Evolutionary conservation across 2,113 vertebrate genomes (phyloP).

Genomic region (Diadophis punctatus): DNA sequence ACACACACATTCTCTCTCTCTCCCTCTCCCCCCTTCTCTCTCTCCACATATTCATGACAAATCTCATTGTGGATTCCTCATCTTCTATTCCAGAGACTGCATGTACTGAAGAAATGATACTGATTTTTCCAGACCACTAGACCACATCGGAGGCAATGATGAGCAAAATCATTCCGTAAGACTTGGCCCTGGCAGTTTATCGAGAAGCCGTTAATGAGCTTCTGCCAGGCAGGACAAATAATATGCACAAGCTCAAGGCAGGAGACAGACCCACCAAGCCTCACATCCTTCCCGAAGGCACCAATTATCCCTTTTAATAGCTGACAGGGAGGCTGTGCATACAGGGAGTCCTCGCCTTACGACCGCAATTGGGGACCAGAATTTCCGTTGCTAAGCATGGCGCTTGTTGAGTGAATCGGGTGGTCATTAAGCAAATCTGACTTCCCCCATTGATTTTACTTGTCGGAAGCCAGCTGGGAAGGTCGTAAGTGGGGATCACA

Average conservation of each 20-base stretch:
- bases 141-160: conserved; percentile 42
- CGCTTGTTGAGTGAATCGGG: no score
- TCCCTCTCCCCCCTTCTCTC: conserved; percentile 33
- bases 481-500: no score
- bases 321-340: not conserved
- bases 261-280: accelerated
- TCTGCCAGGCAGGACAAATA: conserved; percentile 17
- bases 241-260: not conserved
- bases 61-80: conserved; percentile 32
- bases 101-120: conserved; percentile 33
- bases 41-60: conserved; percentile 10
- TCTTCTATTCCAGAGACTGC: conserved; percentile 15
- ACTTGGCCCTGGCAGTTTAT: conserved; percentile 31
- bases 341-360: not conserved
- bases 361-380: no score
- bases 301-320: not conserved
- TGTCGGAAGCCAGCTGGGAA: no score
- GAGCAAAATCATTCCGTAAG: conserved; percentile 28
- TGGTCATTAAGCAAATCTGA: no score
- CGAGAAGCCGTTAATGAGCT: conserved; percentile 37
- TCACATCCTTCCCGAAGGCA: not conserved
- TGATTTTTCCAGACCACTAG: conserved; percentile 52
- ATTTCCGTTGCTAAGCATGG: no score
- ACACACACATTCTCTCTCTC: no score
- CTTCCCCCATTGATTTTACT: no score